These are phyloP conservation scores for Brachylomia viminalis DNA, from an alignment of 2,888 invertebrate genomes.

Conservation along the genomic window DNA sequence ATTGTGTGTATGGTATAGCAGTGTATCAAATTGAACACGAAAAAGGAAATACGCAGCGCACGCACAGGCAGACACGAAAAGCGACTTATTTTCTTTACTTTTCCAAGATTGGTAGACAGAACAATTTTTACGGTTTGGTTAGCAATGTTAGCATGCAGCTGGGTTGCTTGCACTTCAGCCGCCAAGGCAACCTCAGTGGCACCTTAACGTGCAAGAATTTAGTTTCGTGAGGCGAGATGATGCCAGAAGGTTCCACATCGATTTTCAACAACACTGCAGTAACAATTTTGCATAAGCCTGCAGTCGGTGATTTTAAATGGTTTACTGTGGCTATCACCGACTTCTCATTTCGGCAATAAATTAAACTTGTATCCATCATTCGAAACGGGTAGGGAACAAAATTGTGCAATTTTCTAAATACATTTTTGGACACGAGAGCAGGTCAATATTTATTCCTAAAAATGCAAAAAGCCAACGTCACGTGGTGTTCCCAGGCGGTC, in stretches of 20 bases:
- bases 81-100: background rate
- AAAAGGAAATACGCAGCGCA: background rate
- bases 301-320: background rate
- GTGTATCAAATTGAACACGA: background rate
- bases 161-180: background rate
- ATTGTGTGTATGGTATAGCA: too few relatives aligned
- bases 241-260: background rate
- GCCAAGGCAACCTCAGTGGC: background rate
- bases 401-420: too few relatives aligned
- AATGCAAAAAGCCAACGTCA: slow-evolving; percentile 79
- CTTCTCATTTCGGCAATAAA: too few relatives aligned
- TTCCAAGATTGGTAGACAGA: background rate
- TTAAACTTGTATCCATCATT: too few relatives aligned
- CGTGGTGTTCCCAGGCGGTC: slow-evolving; percentile 84
- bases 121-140: background rate
- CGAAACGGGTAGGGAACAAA: too few relatives aligned
- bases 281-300: background rate
- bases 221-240: background rate
- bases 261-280: background rate
- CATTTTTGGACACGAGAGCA: too few relatives aligned
- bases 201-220: background rate
- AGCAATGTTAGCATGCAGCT: background rate
- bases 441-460: too few relatives aligned
- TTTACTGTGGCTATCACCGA: background rate
- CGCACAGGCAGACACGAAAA: background rate